Evolutionary conservation across 2,888 invertebrate genomes (phyloP).

Genomic region (Brachypalpus laphriformis): DNA sequence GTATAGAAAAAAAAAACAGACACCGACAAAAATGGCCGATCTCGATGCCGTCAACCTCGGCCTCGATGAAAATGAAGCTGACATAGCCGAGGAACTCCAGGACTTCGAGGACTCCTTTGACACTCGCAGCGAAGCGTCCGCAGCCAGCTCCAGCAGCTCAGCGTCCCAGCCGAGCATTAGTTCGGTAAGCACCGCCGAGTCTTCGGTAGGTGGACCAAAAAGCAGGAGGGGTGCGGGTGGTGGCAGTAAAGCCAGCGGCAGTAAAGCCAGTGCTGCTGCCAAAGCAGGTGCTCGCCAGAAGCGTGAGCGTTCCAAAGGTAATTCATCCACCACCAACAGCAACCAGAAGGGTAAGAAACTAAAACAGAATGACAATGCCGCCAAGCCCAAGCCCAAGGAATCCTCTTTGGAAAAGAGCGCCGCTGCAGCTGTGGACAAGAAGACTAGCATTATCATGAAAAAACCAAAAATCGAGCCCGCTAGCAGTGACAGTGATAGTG

Average conservation of each 20-base stretch:
- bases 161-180: slow-evolving; percentile 90
- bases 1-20: slow-evolving; percentile 48
- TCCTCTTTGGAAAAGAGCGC: slow-evolving; percentile 30
- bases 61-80: slow-evolving; percentile 87
- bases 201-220: slow-evolving; percentile 84
- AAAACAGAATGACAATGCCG: slow-evolving; percentile 45
- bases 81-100: slow-evolving; percentile 91
- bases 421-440: slow-evolving; percentile 39
- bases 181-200: slow-evolving; percentile 88
- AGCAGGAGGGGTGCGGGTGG: slow-evolving; percentile 73
- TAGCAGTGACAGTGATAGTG: slow-evolving; percentile 67
- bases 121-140: slow-evolving; percentile 94
- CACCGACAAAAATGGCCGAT: slow-evolving; percentile 81
- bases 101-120: slow-evolving; percentile 88
- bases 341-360: slow-evolving; percentile 80
- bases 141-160: slow-evolving; percentile 85
- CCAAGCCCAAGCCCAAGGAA: slow-evolving; percentile 54
- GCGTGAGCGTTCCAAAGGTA: slow-evolving; percentile 80
- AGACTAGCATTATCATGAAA: slow-evolving; percentile 53
- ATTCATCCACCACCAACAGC: slow-evolving; percentile 27
- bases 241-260: neutral
- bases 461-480: slow-evolving; percentile 69
- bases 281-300: slow-evolving; percentile 85
- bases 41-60: slow-evolving; percentile 87
- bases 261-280: slow-evolving; percentile 68